Conservation (phyloP, 1,140 invertebrate genomes). For the Drosophila quadrilineata region DNA sequence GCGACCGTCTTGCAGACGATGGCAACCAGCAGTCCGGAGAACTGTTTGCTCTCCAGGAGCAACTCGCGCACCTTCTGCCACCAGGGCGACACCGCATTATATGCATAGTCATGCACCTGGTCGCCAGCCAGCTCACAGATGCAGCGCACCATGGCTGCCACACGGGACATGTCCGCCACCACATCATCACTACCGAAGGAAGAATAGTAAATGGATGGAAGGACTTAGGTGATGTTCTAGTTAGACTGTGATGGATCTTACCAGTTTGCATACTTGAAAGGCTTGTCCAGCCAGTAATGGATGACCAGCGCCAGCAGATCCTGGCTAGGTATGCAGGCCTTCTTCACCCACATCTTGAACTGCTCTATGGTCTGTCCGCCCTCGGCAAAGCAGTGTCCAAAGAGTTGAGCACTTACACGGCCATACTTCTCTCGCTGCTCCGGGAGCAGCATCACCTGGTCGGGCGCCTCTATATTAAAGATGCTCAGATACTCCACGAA, state of each 20-base stretch:
- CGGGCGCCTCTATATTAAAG: slow-evolving; percentile 55
- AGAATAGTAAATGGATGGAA: no score
- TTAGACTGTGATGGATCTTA: slow-evolving; percentile 4
- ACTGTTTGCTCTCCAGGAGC: slow-evolving; percentile 86
- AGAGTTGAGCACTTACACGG: slow-evolving; percentile 58
- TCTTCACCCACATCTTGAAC: slow-evolving; percentile 54
- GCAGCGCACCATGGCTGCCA: slow-evolving; percentile 63
- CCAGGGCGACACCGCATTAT: slow-evolving; percentile 87
- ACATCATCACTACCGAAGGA: slow-evolving; percentile 67
- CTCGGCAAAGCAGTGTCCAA: slow-evolving; percentile 55
- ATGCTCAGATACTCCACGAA: slow-evolving; percentile 73
- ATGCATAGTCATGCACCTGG: slow-evolving; percentile 82
- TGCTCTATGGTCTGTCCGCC: slow-evolving; percentile 57
- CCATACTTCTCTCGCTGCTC: slow-evolving; percentile 55
- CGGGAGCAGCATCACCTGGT: slow-evolving; percentile 37
- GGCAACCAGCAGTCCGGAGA: slow-evolving; percentile 88
- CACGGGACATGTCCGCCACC: slow-evolving; percentile 70
- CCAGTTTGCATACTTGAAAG: slow-evolving; percentile 70
- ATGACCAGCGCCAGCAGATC: slow-evolving; percentile 71
- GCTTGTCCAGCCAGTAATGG: slow-evolving; percentile 75
- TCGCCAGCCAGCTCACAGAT: slow-evolving; percentile 73
- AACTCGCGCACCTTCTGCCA: slow-evolving; percentile 88
- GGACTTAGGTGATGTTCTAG: neutral
- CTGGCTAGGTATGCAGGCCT: slow-evolving; percentile 51
- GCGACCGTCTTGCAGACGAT: slow-evolving; percentile 89